These are phyloP conservation scores for Meandrina meandrites DNA, from an alignment of 92 coral and sea anemone genomes.

Conservation along the genomic window DNA sequence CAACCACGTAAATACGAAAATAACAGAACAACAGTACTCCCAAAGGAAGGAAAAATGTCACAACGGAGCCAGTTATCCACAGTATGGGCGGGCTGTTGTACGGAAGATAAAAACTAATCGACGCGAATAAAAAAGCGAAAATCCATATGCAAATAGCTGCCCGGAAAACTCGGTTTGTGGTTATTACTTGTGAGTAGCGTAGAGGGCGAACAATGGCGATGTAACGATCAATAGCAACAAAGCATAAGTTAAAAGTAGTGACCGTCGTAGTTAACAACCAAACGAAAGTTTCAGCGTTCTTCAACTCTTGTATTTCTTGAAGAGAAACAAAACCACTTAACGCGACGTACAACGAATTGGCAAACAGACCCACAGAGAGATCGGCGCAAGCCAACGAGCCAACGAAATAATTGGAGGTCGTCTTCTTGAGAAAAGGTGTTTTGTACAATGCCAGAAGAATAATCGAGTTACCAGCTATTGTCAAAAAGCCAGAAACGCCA, in stretches of 20 bases:
- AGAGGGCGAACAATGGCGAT: background rate
- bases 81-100: background rate
- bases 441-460: background rate
- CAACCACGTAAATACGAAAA: background rate
- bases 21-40: background rate
- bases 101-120: constrained; percentile 2
- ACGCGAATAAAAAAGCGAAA: background rate
- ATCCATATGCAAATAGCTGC: background rate
- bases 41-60: constrained; percentile 7
- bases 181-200: background rate
- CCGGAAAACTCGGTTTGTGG: background rate
- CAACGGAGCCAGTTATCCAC: background rate
- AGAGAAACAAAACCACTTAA: constrained; percentile 5
- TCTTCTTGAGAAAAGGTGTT: background rate
- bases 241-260: background rate
- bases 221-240: constrained; percentile 7
- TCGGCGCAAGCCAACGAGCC: background rate
- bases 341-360: constrained; percentile 3
- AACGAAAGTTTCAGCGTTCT: constrained; percentile 9
- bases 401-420: background rate
- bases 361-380: constrained; percentile 5
- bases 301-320: background rate
- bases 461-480: background rate
- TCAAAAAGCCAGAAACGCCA: constrained; percentile 3
- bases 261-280: constrained; percentile 3